These are phyloP conservation scores for Apamea anceps DNA, from an alignment of 2,888 invertebrate species.

Conservation along the genomic window DNA sequence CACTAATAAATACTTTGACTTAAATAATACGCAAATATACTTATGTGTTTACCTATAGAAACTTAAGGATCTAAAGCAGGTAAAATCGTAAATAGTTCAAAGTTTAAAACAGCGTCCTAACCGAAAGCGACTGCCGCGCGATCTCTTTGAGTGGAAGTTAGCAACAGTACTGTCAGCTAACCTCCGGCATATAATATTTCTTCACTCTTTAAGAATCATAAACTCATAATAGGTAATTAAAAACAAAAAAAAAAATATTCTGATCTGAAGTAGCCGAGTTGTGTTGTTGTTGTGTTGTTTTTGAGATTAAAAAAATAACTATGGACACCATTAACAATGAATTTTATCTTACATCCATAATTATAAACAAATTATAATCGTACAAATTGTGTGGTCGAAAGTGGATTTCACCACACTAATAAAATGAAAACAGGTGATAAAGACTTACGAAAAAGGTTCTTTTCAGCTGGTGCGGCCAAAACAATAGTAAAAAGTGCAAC, in stretches of 20 bases:
- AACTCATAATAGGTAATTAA: neutral
- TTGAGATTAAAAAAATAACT: too few relatives aligned
- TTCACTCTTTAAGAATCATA: neutral
- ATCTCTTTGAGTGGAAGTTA: neutral
- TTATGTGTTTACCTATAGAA: neutral
- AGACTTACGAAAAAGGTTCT: slow-evolving; percentile 16
- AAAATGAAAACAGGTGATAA: neutral
- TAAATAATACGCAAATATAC: neutral
- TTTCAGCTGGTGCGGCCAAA: slow-evolving; percentile 30
- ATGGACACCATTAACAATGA: neutral
- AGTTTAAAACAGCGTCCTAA: too few relatives aligned
- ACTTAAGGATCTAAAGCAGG: neutral
- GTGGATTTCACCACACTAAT: neutral
- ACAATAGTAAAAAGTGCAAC: slow-evolving; percentile 19
- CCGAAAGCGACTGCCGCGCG: neutral
- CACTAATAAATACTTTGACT: too few relatives aligned
- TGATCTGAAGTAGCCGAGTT: neutral
- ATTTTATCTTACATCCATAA: too few relatives aligned
- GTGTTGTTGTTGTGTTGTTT: too few relatives aligned
- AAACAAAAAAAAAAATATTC: neutral
- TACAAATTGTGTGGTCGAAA: too few relatives aligned
- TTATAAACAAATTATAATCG: too few relatives aligned
- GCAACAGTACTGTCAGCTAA: neutral
- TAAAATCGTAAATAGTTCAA: neutral
- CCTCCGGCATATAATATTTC: neutral